These are phyloP conservation scores for Siderastrea siderea DNA, from an alignment of 92 coral and sea anemone species.

Conservation along the genomic window DNA sequence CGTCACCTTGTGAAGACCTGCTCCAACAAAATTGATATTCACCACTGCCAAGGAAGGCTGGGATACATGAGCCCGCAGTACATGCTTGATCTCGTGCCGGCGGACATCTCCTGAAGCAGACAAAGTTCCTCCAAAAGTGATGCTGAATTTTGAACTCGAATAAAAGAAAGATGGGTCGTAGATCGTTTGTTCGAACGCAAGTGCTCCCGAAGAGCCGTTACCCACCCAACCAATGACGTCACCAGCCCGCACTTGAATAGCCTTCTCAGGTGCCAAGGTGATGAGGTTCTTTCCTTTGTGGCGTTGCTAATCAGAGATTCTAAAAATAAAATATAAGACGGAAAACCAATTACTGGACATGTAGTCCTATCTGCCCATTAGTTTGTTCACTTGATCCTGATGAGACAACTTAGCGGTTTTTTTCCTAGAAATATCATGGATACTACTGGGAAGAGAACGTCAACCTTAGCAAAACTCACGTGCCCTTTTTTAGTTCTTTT, in stretches of 20 bases:
- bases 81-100: constrained; percentile 62
- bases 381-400: too few relatives aligned
- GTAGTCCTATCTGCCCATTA: too few relatives aligned
- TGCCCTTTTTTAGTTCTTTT: too few relatives aligned
- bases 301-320: constrained; percentile 73
- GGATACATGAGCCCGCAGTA: constrained; percentile 82
- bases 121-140: constrained; percentile 45
- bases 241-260: constrained; percentile 78
- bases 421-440: too few relatives aligned
- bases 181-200: constrained; percentile 65
- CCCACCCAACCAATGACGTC: constrained; percentile 93
- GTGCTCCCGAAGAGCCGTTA: constrained; percentile 68
- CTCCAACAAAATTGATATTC: constrained; percentile 32
- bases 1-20: constrained; percentile 69
- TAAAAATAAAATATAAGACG: constrained; percentile 18
- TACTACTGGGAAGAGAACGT: too few relatives aligned
- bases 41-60: constrained; percentile 70
- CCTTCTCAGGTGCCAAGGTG: constrained; percentile 31
- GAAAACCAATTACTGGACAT: not conserved
- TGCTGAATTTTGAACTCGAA: constrained; percentile 41
- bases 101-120: constrained; percentile 19
- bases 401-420: too few relatives aligned
- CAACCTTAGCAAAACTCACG: too few relatives aligned
- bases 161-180: constrained; percentile 73
- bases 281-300: constrained; percentile 58